Evolutionary conservation across 2,888 invertebrate genomes (phyloP), one percentile per base, ranked within the genome.

Genomic region (Archips xylosteana): DNA sequence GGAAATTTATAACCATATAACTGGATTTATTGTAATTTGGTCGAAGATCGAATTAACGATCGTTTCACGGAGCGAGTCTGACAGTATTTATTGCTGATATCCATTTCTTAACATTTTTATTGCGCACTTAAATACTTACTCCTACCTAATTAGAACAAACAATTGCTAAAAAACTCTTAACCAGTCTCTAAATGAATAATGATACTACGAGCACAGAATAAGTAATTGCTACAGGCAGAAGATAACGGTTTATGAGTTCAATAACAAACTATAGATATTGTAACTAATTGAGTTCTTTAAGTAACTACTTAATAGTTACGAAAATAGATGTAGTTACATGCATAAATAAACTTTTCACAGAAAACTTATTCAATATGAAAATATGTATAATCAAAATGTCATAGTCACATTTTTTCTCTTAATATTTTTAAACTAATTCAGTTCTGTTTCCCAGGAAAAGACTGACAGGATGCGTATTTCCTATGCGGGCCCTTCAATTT

Each of bases 381-480:
- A 39, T 5, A 39, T 39, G 39, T 39, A 36, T 36, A 39, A 39
- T 39, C 39, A 6, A 39, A 39, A 6, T 39, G 39, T 6, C 39
- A n/a, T 45, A 15, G 13, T 9, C 4, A 15, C 23, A 9, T 54
- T 9, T 8, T 8, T 6, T 54, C 8, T 23, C 9, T 15, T 54
- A 6, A 23, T 23, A 2, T 12, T 49, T 39, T 39, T 39, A 39
- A 49, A 54, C 54, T 9, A 15, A 54, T 15, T 57, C 32, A 32
- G 51, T 57, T 32, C 9, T 12, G 32, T 32, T 12, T 32, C 32
- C 12, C 57, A 1, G 57, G 32, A 57, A 9, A 57, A 57, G 9
- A 23, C 49, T 34, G 54, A 49, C 75, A 74, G 75, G 76, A 77
- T 66, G 75, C 66, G 47, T 70, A 36, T 74, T 77, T 76, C 76